Percentiles rank a stretch among this genome's conserved stretches.
Conservation (phyloP, 1,140 invertebrate genomes). For the Zaprionus vittiger region DNA sequence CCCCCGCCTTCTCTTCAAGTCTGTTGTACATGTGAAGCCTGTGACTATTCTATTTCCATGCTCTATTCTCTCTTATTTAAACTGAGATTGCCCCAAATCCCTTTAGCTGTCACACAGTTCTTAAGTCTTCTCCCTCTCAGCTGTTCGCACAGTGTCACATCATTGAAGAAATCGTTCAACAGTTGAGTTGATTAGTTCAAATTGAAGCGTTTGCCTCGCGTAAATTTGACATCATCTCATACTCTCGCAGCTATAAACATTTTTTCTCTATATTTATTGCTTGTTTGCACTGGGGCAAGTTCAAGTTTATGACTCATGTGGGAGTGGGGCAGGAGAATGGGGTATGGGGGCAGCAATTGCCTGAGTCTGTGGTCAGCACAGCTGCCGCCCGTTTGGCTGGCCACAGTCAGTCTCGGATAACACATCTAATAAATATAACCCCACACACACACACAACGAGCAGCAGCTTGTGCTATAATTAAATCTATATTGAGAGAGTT, state of each 20-base stretch:
- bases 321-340: conserved; percentile 38
- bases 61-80: not conserved
- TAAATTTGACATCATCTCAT: conserved; percentile 47
- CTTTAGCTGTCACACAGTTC: conserved; percentile 3
- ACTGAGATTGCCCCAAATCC: conserved; percentile 17
- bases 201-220: conserved; percentile 38
- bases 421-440: conserved; percentile 67
- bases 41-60: not conserved
- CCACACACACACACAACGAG: conserved; percentile 6
- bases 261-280: conserved; percentile 34
- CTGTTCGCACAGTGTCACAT: conserved; percentile 42
- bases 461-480: conserved; percentile 60
- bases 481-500: conserved; percentile 63
- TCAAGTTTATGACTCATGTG: conserved; percentile 75
- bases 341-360: conserved; percentile 31
- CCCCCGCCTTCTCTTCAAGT: too few relatives aligned
- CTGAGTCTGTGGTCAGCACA: conserved; percentile 48
- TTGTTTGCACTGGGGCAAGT: conserved; percentile 45
- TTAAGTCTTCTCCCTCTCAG: conserved; percentile 8
- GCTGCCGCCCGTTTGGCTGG: conserved; percentile 50
- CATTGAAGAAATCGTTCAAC: conserved; percentile 28
- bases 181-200: conserved; percentile 43
- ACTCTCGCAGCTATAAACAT: not conserved
- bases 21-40: too few relatives aligned
- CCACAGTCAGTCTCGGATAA: conserved; percentile 61